Conservation (phyloP, 2,888 invertebrate species). For the Ichneumon xanthorius region DNA sequence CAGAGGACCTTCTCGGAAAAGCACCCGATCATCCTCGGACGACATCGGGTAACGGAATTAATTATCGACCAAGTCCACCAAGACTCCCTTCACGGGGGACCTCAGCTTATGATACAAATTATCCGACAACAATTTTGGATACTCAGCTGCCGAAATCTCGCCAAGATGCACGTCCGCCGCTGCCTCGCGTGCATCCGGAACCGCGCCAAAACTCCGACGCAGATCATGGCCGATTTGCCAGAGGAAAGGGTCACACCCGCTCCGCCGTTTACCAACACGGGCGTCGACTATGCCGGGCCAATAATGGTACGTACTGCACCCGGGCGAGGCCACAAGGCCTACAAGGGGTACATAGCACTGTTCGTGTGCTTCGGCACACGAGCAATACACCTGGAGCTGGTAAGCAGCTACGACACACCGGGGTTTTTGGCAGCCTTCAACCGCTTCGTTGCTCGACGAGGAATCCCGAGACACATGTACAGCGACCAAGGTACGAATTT, state of each 20-base stretch:
- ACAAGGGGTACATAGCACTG: conserved; percentile 12
- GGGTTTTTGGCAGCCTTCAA: conserved; percentile 27
- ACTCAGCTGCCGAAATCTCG: background rate
- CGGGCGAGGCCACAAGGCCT: background rate
- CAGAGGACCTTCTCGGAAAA: too few species aligned
- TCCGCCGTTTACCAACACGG: conserved; percentile 3
- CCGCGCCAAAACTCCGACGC: background rate
- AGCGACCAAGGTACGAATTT: conserved; percentile 44
- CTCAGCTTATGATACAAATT: background rate
- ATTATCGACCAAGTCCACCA: too few species aligned
- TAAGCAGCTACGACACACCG: conserved; percentile 14
- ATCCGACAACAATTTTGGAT: conserved; percentile 57
- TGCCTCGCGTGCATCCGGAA: background rate
- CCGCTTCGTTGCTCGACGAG: conserved; percentile 25
- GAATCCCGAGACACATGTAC: background rate
- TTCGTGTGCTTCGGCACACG: conserved; percentile 24
- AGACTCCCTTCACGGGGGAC: too few species aligned
- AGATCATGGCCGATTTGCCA: conserved; percentile 7
- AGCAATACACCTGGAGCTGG: conserved; percentile 44
- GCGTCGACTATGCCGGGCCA: conserved; percentile 47
- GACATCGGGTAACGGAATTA: too few species aligned
- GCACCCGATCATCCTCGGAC: too few species aligned
- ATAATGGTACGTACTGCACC: background rate
- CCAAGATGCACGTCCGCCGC: background rate
- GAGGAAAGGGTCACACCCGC: background rate